Evolutionary conservation across 37 sponge, comb jelly and placozoan genomes (phyloP), one percentile per base, ranked within the genome.

Genomic region (Spongilla lacustris): DNA sequence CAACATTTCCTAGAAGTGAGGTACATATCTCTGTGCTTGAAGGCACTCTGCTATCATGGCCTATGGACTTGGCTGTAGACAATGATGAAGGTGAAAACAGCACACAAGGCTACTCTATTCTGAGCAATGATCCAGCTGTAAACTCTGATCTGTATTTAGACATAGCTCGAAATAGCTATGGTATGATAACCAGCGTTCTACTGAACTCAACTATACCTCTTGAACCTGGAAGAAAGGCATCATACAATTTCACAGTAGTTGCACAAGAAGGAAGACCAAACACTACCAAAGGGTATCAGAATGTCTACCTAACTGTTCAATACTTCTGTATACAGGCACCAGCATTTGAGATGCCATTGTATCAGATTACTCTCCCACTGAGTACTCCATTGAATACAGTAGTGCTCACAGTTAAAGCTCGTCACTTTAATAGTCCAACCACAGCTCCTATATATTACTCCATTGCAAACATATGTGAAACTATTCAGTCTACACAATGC

Each of bases 221-320:
- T 17, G 58, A 58, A 13, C 58, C 58, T 58, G 58, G 58, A 58
- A 58, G 58, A 58, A 58, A 58, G 21, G 58, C 58, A 58, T 58
- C 58, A 10, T 58, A 58, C 58, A 58, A 58, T 58, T 58, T 58
- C 11, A 58, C 58, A 58, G 11, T 58, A 1, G 58, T 58, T 58
- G 58, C 58, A 58, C 58, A 58, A 58, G 58, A 58, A 58, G 58
- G 58, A 58, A 58, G 58, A 58, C 58, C 58, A 58, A 58, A 58
- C 58, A 58, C 58, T 1, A 58, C 58, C 58, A 58, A 58, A 58
- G 58, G 58, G 19, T 58, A 58, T 58, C 58, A 58, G 21, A 58
- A 58, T 10, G 58, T 58, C 58, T 58, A 58, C 21, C 19, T 58
- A 58, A 58, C 21, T 58, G 58, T 58, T 8, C 58, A 17, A 58